These are phyloP conservation scores for Drosophila pectinifera DNA, from an alignment of 1,140 invertebrate species.

Conservation along the genomic window DNA sequence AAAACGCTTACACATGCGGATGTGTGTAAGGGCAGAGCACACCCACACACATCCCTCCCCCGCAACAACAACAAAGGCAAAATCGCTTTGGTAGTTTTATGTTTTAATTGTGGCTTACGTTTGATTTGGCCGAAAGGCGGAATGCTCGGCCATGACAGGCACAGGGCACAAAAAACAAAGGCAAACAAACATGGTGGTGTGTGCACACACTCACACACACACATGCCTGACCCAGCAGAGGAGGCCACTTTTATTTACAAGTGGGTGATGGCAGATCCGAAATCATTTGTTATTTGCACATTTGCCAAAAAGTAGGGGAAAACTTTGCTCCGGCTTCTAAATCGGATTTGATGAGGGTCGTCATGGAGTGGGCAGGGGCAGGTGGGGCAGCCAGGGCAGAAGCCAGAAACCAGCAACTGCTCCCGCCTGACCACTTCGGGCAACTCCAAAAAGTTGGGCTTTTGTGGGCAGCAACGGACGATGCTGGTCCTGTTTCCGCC, in stretches of 20 bases:
- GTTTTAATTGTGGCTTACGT: slow-evolving; percentile 82
- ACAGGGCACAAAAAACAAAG: slow-evolving; percentile 65
- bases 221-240: slow-evolving; percentile 1
- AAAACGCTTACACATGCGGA: slow-evolving; percentile 49
- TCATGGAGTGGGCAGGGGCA: not conserved
- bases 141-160: slow-evolving; percentile 69
- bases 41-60: slow-evolving; percentile 1
- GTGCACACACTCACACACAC: slow-evolving; percentile 45
- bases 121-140: slow-evolving; percentile 75
- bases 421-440: slow-evolving; percentile 42
- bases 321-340: slow-evolving; percentile 71
- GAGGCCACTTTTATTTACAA: slow-evolving; percentile 76
- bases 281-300: slow-evolving; percentile 82
- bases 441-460: slow-evolving; percentile 38
- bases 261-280: slow-evolving; percentile 76
- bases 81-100: slow-evolving; percentile 64
- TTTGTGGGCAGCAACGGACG: slow-evolving; percentile 4
- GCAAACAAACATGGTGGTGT: slow-evolving; percentile 76
- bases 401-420: slow-evolving; percentile 16
- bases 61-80: slow-evolving; percentile 17
- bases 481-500: slow-evolving; percentile 11
- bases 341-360: slow-evolving; percentile 79
- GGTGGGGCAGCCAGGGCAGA: too few species aligned
- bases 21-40: slow-evolving; percentile 43
- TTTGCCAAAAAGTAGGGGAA: slow-evolving; percentile 69